Conservation (phyloP, 1,140 invertebrate species). For the Magallana ariakensis region DNA sequence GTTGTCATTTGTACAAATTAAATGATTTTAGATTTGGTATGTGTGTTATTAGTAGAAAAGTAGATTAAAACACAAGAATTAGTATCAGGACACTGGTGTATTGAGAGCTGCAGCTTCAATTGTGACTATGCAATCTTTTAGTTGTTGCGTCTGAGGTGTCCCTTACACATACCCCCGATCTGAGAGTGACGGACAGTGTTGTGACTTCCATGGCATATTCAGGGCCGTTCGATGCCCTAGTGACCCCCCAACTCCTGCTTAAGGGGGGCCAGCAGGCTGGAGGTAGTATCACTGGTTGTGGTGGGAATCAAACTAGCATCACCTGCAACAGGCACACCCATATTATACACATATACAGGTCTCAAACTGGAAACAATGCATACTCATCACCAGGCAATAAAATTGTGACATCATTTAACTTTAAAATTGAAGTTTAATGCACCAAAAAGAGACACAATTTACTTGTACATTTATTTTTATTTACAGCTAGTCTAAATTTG, state of each 20-base stretch:
- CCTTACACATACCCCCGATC: background rate
- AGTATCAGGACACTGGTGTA: background rate
- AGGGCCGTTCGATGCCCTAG: background rate
- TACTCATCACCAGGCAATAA: no score
- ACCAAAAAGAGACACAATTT: no score
- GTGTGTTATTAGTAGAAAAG: background rate
- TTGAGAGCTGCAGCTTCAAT: background rate
- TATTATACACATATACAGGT: background rate
- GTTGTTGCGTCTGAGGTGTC: constrained; percentile 10
- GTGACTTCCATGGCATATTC: constrained; percentile 2
- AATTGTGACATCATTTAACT: no score
- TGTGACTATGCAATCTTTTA: constrained; percentile 22
- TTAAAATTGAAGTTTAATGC: no score
- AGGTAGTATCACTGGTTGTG: constrained; percentile 29
- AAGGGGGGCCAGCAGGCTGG: constrained; percentile 20
- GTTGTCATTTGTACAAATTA: background rate
- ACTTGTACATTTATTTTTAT: no score
- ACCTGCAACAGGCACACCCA: constrained; percentile 1
- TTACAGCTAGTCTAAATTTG: no score
- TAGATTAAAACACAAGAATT: background rate
- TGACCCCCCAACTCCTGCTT: background rate
- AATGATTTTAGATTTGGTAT: background rate
- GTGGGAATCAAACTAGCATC: background rate
- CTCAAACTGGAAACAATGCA: constrained; percentile 4
- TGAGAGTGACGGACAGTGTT: background rate